phyloP scores from a whole-genome alignment of 2,888 invertebrate genomes.

The Petrophora chlorosata region DNA sequence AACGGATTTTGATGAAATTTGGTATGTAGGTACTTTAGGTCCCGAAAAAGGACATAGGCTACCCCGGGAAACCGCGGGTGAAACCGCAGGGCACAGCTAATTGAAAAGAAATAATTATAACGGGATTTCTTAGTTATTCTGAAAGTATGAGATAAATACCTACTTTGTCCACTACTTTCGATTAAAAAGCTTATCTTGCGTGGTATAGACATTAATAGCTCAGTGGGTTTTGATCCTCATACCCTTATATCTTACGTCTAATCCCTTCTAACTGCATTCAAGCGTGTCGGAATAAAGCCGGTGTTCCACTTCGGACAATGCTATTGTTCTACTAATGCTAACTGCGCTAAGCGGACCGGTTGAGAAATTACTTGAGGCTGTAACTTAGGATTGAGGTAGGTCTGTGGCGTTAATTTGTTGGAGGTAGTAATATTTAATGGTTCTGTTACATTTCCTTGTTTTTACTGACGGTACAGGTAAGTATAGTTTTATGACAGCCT shows the following conservation, averaged over 20 bases:
- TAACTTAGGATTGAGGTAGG: constrained; percentile 17
- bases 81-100: no score
- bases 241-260: constrained; percentile 8
- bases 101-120: no score
- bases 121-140: no score
- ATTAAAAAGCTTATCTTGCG: no score
- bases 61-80: no score
- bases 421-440: neutral
- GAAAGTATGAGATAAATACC: no score
- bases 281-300: constrained; percentile 11
- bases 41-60: no score
- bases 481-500: no score
- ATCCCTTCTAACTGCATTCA: constrained; percentile 16
- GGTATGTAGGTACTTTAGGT: no score
- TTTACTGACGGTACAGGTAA: neutral
- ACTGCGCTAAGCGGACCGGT: constrained; percentile 8
- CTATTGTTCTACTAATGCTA: constrained; percentile 22
- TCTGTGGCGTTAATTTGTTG: constrained; percentile 2
- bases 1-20: no score
- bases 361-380: constrained; percentile 15
- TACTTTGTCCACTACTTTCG: no score
- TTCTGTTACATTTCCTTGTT: neutral
- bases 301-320: constrained; percentile 2
- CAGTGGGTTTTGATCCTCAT: neutral
- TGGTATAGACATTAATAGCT: no score